A percentile compares a stretch with the other conserved stretches of the same genome.
These are phyloP conservation scores for Sula dactylatra DNA, from an alignment of 2,113 vertebrate genomes.

Conservation along the genomic window DNA sequence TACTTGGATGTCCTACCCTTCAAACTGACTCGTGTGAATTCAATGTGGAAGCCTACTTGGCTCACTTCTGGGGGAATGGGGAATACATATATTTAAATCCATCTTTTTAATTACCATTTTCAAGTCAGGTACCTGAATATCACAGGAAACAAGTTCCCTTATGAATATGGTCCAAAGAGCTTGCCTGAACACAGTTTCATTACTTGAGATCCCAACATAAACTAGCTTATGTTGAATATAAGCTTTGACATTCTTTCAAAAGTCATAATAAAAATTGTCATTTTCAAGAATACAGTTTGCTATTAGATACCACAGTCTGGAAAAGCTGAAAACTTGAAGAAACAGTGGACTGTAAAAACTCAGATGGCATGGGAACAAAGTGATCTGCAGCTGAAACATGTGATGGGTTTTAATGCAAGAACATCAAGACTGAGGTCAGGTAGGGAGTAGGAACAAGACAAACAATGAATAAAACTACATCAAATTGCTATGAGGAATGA, in stretches of 20 bases:
- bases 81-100: background rate
- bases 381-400: background rate
- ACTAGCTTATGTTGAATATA: background rate
- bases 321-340: background rate
- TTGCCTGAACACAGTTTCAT: background rate
- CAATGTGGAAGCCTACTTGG: background rate
- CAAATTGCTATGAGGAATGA: background rate
- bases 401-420: background rate
- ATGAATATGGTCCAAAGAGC: background rate
- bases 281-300: background rate
- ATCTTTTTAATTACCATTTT: background rate
- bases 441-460: background rate
- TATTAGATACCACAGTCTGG: background rate
- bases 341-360: background rate
- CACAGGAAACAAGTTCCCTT: background rate
- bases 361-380: background rate
- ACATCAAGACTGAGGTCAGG: background rate
- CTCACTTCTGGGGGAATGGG: background rate
- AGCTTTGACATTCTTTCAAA: background rate
- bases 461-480: background rate
- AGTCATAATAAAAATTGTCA: background rate
- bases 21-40: background rate
- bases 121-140: background rate
- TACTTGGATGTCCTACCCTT: background rate
- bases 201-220: background rate